These are phyloP conservation scores for Microplitis deprimator DNA, from an alignment of 2,888 invertebrate species.

Conservation along the genomic window DNA sequence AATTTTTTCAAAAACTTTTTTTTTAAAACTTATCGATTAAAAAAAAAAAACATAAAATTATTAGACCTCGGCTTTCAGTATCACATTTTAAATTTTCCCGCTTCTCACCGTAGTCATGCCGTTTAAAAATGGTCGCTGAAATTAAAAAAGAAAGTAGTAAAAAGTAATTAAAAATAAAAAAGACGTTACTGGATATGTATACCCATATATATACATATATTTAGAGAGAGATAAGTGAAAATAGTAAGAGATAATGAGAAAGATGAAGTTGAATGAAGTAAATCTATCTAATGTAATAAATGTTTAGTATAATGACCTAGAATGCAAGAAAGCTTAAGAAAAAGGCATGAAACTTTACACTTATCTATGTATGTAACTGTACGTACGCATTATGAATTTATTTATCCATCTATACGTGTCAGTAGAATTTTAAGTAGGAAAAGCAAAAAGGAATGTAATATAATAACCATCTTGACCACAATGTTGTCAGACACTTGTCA, in stretches of 20 bases:
- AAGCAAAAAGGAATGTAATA: background rate
- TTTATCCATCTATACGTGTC: conserved; percentile 9
- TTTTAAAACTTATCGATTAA: too few relatives aligned
- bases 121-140: too few relatives aligned
- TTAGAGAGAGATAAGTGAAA: too few relatives aligned
- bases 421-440: background rate
- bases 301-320: conserved; percentile 6
- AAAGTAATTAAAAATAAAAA: too few relatives aligned
- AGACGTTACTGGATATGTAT: background rate
- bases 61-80: too few relatives aligned
- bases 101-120: too few relatives aligned
- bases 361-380: background rate
- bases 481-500: background rate
- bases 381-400: conserved; percentile 10
- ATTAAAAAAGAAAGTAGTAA: too few relatives aligned
- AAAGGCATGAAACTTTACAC: conserved; percentile 4
- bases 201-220: background rate
- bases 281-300: background rate
- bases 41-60: too few relatives aligned
- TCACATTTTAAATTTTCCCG: too few relatives aligned
- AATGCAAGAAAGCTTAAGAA: conserved; percentile 19
- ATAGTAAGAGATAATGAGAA: background rate
- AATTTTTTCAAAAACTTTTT: too few relatives aligned
- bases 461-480: background rate
- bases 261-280: background rate